These are phyloP conservation scores for Cantharis rustica DNA, from an alignment of 2,888 invertebrate species.

Conservation along the genomic window DNA sequence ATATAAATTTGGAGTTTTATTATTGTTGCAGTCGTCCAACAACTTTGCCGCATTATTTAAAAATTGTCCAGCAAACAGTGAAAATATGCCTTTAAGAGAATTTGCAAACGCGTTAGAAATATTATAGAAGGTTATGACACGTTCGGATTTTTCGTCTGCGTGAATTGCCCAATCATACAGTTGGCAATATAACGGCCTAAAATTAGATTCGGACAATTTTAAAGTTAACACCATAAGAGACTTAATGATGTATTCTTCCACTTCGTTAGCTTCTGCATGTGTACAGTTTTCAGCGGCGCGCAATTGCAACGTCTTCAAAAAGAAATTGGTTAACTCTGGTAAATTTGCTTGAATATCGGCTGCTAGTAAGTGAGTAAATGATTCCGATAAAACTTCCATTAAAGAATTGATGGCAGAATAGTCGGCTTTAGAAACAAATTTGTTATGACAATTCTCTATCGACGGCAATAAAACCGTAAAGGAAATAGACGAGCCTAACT, in stretches of 20 bases:
- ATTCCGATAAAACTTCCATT: slow-evolving; percentile 77
- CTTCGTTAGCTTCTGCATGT: slow-evolving; percentile 58
- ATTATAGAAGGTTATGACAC: slow-evolving; percentile 83
- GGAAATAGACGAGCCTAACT: slow-evolving; percentile 70
- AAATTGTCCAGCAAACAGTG: slow-evolving; percentile 87
- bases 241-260: slow-evolving; percentile 77
- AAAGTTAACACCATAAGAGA: slow-evolving; percentile 80
- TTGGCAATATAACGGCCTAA: slow-evolving; percentile 85
- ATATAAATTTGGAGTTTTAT: slow-evolving; percentile 60
- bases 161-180: slow-evolving; percentile 86
- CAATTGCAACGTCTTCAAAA: slow-evolving; percentile 73
- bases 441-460: slow-evolving; percentile 67
- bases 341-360: slow-evolving; percentile 68
- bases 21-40: slow-evolving; percentile 70
- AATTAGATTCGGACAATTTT: slow-evolving; percentile 87
- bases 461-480: slow-evolving; percentile 78
- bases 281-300: slow-evolving; percentile 60
- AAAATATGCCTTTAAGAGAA: slow-evolving; percentile 83
- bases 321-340: slow-evolving; percentile 73
- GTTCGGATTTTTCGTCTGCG: slow-evolving; percentile 64
- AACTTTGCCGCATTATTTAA: slow-evolving; percentile 78
- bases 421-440: slow-evolving; percentile 63
- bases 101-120: slow-evolving; percentile 79
- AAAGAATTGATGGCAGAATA: slow-evolving; percentile 70
- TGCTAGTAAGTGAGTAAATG: slow-evolving; percentile 66